Evolutionary conservation across 2,888 invertebrate genomes (phyloP), one percentile per base, ranked within the genome.

Genomic region (Antheraea assamensis): DNA sequence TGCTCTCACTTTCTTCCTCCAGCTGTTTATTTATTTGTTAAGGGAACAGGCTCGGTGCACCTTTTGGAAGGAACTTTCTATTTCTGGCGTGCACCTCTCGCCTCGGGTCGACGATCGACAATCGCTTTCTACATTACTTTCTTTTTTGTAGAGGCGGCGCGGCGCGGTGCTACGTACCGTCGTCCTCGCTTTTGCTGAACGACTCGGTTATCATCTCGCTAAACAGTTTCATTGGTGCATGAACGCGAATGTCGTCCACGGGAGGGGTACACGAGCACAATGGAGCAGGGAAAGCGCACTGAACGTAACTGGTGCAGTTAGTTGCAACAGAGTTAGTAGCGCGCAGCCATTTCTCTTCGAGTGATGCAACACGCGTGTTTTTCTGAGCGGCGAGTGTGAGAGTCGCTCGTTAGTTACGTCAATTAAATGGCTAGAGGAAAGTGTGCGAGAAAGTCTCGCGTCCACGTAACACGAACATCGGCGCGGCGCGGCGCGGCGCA

Each of bases 51-150:
- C 85, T 83, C 80, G 82, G 81, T 80, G 83, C 80, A 87, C 88
- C 85, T 92, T 92, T 92, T 87, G 89, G 91, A 90, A 85, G 87
- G 82, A 89, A 93, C 94, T 94, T 94, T 94, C 94, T 94, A 93
- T 94, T 94, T 94, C 93, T 92, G 92, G 90, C 90, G 88, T 76
- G 85, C 87, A 87, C 30, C 61, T 89, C 87, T 91, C 88, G 88
- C 89, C 84, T 81, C 92, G 90, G 92, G 93, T 93, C 92, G 92
- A 91, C 87, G 93, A 83, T 89, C 92, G 88, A 81, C 84, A 86
- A 86, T 89, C 91, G 92, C 94, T 94, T 94, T 94, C 94, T 93
- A 93, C 88, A 88, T 89, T 90, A 93, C 93, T 93, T 94, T 94
- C 93, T 93, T 93, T 94, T 93, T 92, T 90, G 83, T 87, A 87